A percentile compares a stretch with the other conserved stretches of the same genome.
Evolutionary conservation across 2,888 invertebrate genomes (phyloP).

Genomic region (Aleiodes testaceus): DNA sequence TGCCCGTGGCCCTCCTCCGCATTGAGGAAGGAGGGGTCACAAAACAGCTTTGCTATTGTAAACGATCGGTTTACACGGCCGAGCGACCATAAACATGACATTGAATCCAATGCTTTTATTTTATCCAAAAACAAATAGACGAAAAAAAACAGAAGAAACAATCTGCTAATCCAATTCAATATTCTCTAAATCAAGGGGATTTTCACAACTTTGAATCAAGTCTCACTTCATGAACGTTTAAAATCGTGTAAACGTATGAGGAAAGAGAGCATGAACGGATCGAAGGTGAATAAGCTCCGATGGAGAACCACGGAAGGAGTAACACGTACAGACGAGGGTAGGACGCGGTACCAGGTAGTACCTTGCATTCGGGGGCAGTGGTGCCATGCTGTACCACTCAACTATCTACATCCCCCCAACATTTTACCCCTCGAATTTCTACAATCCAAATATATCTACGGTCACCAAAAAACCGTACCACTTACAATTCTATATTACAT

Average conservation of each 20-base stretch:
- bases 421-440: slow-evolving; percentile 25
- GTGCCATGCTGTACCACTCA: slow-evolving; percentile 67
- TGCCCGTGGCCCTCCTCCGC: slow-evolving; percentile 16
- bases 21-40: neutral
- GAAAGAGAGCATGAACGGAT: slow-evolving; percentile 11
- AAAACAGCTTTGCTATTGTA: slow-evolving; percentile 42
- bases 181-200: too few species aligned
- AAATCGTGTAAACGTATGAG: slow-evolving; percentile 3
- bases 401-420: slow-evolving; percentile 49
- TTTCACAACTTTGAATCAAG: neutral
- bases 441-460: slow-evolving; percentile 10
- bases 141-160: neutral
- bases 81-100: slow-evolving; percentile 39
- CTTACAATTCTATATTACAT: slow-evolving; percentile 18
- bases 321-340: slow-evolving; percentile 46
- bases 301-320: slow-evolving; percentile 38
- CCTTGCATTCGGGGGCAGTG: slow-evolving; percentile 61
- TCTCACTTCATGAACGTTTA: slow-evolving; percentile 18
- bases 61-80: slow-evolving; percentile 51
- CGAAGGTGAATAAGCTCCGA: slow-evolving; percentile 38
- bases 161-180: neutral
- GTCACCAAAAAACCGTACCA: slow-evolving; percentile 9
- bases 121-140: neutral
- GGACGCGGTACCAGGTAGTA: slow-evolving; percentile 64
- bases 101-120: neutral